Evolutionary conservation across 2,113 vertebrate genomes (phyloP), one percentile per base, ranked within the genome.

Genomic region (Tichodroma muraria): DNA sequence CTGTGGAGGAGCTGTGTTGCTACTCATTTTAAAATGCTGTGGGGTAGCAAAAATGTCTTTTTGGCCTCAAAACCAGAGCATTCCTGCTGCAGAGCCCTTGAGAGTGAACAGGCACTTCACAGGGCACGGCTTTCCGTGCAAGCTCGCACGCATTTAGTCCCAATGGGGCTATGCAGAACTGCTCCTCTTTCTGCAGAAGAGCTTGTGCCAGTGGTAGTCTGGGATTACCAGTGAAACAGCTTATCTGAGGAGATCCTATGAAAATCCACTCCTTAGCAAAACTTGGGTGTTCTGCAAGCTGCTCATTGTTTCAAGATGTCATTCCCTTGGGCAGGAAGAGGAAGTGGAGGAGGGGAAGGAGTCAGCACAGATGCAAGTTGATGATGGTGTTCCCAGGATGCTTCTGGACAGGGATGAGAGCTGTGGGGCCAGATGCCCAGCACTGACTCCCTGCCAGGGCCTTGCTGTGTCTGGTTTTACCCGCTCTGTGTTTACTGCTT

Each of bases 271-370:
- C 44, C 57, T 38, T 64, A 49, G 71, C 24, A 89, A 85, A 92
- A 91, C 68, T 91, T 53, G 71, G 21, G 60, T 89, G 79, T 73
- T 95, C 76, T 71, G 59, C 40, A 69, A 75, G 85, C 82, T 73
- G 56, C 52, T 85, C 42, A 5, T 88, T 91, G 91, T 88, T 95
- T 86, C 85, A 91, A 85, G 88, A 83, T 88, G 76, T 76, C 53
- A 63, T 75, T 91, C 38, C 9, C 38, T 66, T 70, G 60, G 60
- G 44, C 6, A 35, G n/a, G 47, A 56, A 83, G 56, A 90, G 75
- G 87, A 92, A 85, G 16, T 65, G 77, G 81, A 89, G 84, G 86
- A 86, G 45, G 40, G 71, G 79, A 92, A 77, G 61, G 71, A 82
- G 52, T 80, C 75, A 37, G 87, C 78, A 57, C 33, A 31, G 66